Conservation (phyloP, 2,888 invertebrate genomes). For the Mongoloraphidia duomilia region DNA sequence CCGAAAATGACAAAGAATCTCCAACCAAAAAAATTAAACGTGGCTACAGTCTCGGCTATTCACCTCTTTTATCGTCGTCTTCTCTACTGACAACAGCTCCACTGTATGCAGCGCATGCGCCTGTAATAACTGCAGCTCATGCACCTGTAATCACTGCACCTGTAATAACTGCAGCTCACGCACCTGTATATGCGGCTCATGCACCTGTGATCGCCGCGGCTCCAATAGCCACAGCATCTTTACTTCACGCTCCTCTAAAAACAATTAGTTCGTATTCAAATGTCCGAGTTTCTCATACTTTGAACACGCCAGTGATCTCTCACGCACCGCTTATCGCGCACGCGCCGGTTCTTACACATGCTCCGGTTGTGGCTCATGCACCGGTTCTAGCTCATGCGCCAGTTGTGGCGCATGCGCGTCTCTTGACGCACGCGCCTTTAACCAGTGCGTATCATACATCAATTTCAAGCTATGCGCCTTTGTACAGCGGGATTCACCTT, state of each 20-base stretch:
- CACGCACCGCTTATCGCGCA: neutral
- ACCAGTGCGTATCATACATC: no score
- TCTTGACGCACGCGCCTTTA: no score
- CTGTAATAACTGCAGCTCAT: neutral
- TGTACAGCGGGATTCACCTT: no score
- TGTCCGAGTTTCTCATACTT: no score
- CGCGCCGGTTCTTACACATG: no score
- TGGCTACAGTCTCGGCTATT: neutral
- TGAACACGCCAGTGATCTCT: neutral
- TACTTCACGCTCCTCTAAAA: neutral
- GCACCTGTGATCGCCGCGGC: neutral
- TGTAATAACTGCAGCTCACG: neutral
- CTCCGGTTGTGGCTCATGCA: no score
- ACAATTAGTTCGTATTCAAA: no score
- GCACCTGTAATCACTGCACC: neutral
- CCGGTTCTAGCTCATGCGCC: no score
- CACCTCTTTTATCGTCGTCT: neutral
- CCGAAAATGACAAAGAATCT: neutral
- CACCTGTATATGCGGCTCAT: neutral
- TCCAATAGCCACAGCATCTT: neutral
- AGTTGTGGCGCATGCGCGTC: no score
- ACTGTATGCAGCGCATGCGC: neutral
- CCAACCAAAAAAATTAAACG: neutral
- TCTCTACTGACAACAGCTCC: neutral
- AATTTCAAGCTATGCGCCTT: no score